Percentiles rank a stretch among this genome's conserved stretches.
phyloP scores from a whole-genome alignment of 2,888 invertebrate genomes.

The Microplitis manilae region DNA sequence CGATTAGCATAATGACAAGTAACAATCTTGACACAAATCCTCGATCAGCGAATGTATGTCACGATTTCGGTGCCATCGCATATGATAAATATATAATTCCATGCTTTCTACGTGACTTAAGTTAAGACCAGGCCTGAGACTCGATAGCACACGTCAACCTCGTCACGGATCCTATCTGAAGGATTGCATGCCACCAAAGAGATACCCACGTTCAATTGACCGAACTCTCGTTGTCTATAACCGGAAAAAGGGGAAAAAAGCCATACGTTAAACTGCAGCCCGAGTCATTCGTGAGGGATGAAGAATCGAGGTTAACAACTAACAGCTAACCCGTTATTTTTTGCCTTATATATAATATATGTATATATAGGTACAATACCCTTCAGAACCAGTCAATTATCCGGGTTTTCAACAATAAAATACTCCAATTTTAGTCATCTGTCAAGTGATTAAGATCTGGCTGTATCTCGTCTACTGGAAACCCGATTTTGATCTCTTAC shows the following conservation, averaged over 20 bases:
- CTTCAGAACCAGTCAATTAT: constrained; percentile 3
- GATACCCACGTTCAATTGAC: constrained; percentile 19
- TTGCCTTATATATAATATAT: too few relatives aligned
- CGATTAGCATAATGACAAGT: not conserved
- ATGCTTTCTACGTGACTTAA: constrained; percentile 47
- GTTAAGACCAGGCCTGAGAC: not conserved
- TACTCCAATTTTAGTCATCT: constrained; percentile 8
- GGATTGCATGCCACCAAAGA: constrained; percentile 22
- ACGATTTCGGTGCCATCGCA: constrained; percentile 7
- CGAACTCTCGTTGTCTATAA: constrained; percentile 6
- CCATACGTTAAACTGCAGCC: not conserved
- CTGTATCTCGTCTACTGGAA: not conserved
- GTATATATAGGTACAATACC: not conserved
- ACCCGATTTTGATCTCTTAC: too few relatives aligned
- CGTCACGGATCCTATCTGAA: constrained; percentile 17
- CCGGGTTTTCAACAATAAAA: constrained; percentile 9
- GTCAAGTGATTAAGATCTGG: not conserved
- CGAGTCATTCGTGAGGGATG: constrained; percentile 22
- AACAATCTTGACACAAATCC: constrained; percentile 17
- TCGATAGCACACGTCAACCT: not conserved
- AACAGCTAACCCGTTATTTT: constrained; percentile 19
- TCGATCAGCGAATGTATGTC: constrained; percentile 24
- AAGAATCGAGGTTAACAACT: constrained; percentile 38
- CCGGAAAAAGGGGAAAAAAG: constrained; percentile 1
- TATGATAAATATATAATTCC: constrained; percentile 46